phyloP scores from a whole-genome alignment of 2,113 vertebrate genomes.

The Centrocercus urophasianus region DNA sequence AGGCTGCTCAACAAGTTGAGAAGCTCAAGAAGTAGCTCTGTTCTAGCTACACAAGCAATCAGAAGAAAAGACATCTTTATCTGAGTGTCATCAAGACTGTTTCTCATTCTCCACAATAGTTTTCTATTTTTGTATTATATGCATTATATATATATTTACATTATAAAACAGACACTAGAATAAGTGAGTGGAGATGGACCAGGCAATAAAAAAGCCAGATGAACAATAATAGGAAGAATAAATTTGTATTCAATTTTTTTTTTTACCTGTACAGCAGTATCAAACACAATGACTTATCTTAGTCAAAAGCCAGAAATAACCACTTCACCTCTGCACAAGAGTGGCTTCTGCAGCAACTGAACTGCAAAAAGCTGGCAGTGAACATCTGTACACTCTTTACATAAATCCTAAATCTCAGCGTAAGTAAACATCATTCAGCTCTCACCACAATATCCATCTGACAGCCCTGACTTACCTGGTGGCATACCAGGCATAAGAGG shows the following conservation, averaged over 20 bases:
- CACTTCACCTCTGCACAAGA: neutral
- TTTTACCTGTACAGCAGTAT: neutral
- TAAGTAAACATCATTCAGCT: constrained; percentile 17
- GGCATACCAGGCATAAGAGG: constrained; percentile 86
- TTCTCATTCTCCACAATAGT: neutral
- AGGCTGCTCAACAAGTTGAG: neutral
- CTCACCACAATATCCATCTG: constrained; percentile 12
- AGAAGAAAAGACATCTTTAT: neutral
- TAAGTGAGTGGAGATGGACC: neutral
- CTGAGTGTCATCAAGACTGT: neutral
- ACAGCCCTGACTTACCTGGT: constrained; percentile 80
- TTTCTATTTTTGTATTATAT: too few relatives aligned
- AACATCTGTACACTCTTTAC: neutral
- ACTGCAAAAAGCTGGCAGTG: neutral
- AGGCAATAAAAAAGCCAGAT: neutral
- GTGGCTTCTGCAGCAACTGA: neutral
- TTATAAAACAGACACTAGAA: neutral
- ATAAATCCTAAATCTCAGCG: neutral
- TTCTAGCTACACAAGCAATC: neutral
- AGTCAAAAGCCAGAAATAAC: neutral
- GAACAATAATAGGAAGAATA: neutral
- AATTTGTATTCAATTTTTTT: neutral
- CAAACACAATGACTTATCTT: neutral
- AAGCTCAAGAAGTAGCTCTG: neutral
- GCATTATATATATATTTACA: too few relatives aligned